A percentile compares a stretch with the other conserved stretches of the same genome.
phyloP scores from a whole-genome alignment of 2,113 vertebrate genomes.

The Sigmodon hispidus region DNA sequence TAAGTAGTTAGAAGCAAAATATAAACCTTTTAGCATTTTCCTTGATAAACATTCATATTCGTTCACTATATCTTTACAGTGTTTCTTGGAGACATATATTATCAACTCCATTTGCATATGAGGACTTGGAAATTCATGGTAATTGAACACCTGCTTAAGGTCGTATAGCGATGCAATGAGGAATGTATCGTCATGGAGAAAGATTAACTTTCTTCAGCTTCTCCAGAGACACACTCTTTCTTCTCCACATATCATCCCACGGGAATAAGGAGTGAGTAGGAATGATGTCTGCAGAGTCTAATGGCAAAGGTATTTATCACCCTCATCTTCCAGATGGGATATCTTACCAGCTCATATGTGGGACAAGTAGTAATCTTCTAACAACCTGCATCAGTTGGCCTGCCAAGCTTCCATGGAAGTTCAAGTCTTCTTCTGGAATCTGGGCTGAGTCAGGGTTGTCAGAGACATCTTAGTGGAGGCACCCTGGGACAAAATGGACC shows the following conservation, averaged over 20 bases:
- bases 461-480: neutral
- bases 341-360: neutral
- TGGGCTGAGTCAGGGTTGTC: neutral
- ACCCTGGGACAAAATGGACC: neutral
- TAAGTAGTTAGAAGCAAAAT: slow-evolving; percentile 39
- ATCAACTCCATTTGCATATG: neutral
- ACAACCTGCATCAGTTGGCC: neutral
- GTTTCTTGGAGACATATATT: neutral
- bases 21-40: slow-evolving; percentile 25
- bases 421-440: neutral
- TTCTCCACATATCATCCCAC: neutral
- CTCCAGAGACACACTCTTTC: neutral
- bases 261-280: neutral
- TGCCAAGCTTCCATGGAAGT: neutral
- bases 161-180: neutral
- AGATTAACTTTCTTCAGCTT: neutral
- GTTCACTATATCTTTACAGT: neutral
- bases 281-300: neutral
- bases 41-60: neutral
- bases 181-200: neutral
- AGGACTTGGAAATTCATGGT: neutral
- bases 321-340: neutral
- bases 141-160: neutral
- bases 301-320: neutral
- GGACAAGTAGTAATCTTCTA: neutral